Conservation (phyloP, 64 coral and sea anemone species). For the Montipora sp. region DNA sequence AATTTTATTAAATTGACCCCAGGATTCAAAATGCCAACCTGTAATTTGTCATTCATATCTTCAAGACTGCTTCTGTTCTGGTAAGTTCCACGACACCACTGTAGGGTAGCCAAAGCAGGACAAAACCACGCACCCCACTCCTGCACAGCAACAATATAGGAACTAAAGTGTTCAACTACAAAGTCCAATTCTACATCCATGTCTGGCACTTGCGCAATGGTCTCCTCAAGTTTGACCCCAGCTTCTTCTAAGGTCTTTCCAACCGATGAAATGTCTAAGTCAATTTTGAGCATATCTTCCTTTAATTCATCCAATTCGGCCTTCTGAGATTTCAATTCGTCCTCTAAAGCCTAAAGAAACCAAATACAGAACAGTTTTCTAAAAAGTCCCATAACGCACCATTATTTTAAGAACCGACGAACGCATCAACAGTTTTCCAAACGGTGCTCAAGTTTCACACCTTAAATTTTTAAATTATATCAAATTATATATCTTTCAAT, state of each 20-base stretch:
- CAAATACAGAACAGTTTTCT: not conserved
- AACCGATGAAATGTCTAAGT: slow-evolving; percentile 37
- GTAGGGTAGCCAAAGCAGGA: slow-evolving; percentile 86
- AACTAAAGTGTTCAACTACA: slow-evolving; percentile 86
- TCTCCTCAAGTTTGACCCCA: slow-evolving; percentile 58
- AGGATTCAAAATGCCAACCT: slow-evolving; percentile 47
- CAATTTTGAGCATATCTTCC: slow-evolving; percentile 66
- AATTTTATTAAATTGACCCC: too few species aligned
- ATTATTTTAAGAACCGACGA: too few species aligned
- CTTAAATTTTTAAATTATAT: too few species aligned
- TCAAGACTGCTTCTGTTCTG: slow-evolving; percentile 73
- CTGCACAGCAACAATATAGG: slow-evolving; percentile 80
- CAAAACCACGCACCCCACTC: slow-evolving; percentile 91
- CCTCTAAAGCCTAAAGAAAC: slow-evolving; percentile 57
- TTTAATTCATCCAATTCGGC: slow-evolving; percentile 77
- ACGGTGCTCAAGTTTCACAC: too few species aligned
- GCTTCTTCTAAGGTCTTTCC: slow-evolving; percentile 49
- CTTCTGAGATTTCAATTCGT: slow-evolving; percentile 65
- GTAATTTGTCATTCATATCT: slow-evolving; percentile 76
- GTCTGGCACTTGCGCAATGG: slow-evolving; percentile 54
- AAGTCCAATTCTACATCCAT: slow-evolving; percentile 64
- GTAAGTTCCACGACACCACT: slow-evolving; percentile 62
- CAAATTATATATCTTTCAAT: too few species aligned
- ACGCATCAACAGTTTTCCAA: too few species aligned
- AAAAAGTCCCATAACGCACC: too few species aligned